A percentile compares a stretch with the other conserved stretches of the same genome.
Conservation (phyloP, 2,888 invertebrate species). For the Disparrhopalites patrizii region DNA sequence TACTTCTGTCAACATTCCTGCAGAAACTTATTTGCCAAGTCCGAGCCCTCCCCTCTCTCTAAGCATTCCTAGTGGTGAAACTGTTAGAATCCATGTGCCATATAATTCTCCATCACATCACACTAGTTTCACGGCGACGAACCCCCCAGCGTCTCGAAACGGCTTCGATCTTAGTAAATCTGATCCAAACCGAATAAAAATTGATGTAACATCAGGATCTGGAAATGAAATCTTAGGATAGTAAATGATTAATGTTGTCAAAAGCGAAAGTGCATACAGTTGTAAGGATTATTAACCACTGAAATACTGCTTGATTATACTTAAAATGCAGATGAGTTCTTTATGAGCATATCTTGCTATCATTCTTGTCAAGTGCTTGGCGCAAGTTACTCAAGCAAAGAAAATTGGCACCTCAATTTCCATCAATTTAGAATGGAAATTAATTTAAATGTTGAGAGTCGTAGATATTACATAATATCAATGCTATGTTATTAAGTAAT, state of each 20-base stretch:
- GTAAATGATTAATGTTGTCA: too few relatives aligned
- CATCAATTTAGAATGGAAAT: slow-evolving; percentile 2
- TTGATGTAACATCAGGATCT: slow-evolving; percentile 42
- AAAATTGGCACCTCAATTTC: slow-evolving; percentile 16
- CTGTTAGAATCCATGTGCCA: slow-evolving; percentile 48
- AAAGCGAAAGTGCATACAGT: too few relatives aligned
- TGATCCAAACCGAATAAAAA: slow-evolving; percentile 47
- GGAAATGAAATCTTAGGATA: slow-evolving; percentile 26
- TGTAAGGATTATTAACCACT: slow-evolving; percentile 1
- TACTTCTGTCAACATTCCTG: slow-evolving; percentile 24
- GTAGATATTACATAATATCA: slow-evolving; percentile 16
- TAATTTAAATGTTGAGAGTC: slow-evolving; percentile 16
- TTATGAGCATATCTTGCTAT: too few relatives aligned
- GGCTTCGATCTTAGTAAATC: slow-evolving; percentile 43
- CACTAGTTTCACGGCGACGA: slow-evolving; percentile 21
- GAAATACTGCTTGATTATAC: slow-evolving; percentile 8
- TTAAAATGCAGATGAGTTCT: too few relatives aligned
- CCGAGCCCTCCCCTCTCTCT: slow-evolving; percentile 37
- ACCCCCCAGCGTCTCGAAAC: slow-evolving; percentile 32
- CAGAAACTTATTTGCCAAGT: slow-evolving; percentile 16
- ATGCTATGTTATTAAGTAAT: too few relatives aligned
- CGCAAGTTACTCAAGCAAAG: slow-evolving; percentile 14
- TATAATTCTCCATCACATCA: slow-evolving; percentile 34
- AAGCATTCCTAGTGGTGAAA: slow-evolving; percentile 44
- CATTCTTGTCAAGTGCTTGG: slow-evolving; percentile 10